These are phyloP conservation scores for Gobius niger DNA, from an alignment of 2,113 vertebrate species.

Conservation along the genomic window DNA sequence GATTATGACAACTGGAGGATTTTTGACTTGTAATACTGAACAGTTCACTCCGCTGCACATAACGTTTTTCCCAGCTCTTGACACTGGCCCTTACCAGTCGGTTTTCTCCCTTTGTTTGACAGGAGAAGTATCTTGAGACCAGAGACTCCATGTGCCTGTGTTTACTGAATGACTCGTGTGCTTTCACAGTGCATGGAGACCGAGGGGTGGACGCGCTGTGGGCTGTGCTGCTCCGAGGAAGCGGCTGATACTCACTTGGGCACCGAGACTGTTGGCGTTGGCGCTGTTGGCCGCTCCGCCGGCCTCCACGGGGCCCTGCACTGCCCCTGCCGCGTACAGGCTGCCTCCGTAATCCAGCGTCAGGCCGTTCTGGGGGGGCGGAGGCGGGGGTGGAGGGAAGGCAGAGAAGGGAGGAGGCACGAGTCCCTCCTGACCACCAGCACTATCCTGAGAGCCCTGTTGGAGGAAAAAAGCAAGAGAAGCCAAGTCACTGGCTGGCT, in stretches of 20 bases:
- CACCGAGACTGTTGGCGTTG: conserved; percentile 66
- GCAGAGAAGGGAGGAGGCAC: conserved; percentile 77
- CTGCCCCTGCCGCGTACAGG: conserved; percentile 71
- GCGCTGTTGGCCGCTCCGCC: conserved; percentile 56
- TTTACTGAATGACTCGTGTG: conserved; percentile 1
- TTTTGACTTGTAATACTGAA: neutral
- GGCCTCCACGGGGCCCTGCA: conserved; percentile 76
- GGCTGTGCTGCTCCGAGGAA: conserved; percentile 26
- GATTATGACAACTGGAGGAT: neutral
- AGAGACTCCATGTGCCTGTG: conserved; percentile 1
- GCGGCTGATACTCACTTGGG: conserved; percentile 69
- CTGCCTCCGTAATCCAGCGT: conserved; percentile 76
- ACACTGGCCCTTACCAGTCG: neutral
- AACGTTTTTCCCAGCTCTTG: neutral
- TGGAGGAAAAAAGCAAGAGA: conserved; percentile 18
- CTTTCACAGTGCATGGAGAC: conserved; percentile 5
- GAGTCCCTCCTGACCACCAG: conserved; percentile 77
- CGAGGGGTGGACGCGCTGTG: conserved; percentile 24
- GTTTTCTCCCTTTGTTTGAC: neutral
- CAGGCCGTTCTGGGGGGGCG: conserved; percentile 80
- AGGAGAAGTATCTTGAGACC: conserved; percentile 1
- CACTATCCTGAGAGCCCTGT: conserved; percentile 79
- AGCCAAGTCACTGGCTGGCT: conserved; percentile 35
- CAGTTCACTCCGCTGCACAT: neutral
- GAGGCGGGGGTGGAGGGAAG: conserved; percentile 79